Percentiles rank a stretch among this genome's conserved stretches.
phyloP scores from a whole-genome alignment of 2,113 vertebrate genomes.

The Heterotilapia buettikoferi region DNA sequence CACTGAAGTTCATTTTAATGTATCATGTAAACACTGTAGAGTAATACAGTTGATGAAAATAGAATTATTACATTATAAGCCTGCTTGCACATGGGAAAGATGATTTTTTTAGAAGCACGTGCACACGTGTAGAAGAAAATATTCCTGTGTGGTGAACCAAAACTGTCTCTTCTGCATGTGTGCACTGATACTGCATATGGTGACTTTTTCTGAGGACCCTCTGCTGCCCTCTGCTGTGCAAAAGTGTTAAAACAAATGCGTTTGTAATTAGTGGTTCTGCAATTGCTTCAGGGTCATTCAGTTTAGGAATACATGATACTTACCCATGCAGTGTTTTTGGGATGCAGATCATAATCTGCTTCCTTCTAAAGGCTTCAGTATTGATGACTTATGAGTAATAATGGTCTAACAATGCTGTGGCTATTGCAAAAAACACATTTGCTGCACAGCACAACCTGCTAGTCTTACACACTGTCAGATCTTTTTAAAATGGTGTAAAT shows the following conservation, averaged over 20 bases:
- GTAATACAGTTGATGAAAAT: background rate
- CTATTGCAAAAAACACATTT: background rate
- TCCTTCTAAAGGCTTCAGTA: background rate
- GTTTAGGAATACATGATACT: background rate
- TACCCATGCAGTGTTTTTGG: background rate
- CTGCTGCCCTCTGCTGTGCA: constrained; percentile 64
- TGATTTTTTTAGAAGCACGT: background rate
- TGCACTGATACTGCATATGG: constrained; percentile 30
- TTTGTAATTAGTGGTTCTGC: background rate
- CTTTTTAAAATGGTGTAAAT: constrained; percentile 7
- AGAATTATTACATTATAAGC: background rate
- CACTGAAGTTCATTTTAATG: background rate
- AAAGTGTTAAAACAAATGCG: background rate
- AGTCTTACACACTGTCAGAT: background rate
- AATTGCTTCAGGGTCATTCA: background rate
- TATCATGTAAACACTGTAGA: background rate
- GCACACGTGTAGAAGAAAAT: constrained; percentile 13
- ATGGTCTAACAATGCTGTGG: background rate
- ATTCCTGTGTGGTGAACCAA: background rate
- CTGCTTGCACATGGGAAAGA: background rate
- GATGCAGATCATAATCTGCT: background rate
- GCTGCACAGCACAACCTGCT: background rate
- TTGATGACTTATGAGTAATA: background rate
- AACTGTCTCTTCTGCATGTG: constrained; percentile 45
- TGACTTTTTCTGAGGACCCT: constrained; percentile 7